phyloP scores from a whole-genome alignment of 2,113 vertebrate species.

The Carassius auratus region DNA sequence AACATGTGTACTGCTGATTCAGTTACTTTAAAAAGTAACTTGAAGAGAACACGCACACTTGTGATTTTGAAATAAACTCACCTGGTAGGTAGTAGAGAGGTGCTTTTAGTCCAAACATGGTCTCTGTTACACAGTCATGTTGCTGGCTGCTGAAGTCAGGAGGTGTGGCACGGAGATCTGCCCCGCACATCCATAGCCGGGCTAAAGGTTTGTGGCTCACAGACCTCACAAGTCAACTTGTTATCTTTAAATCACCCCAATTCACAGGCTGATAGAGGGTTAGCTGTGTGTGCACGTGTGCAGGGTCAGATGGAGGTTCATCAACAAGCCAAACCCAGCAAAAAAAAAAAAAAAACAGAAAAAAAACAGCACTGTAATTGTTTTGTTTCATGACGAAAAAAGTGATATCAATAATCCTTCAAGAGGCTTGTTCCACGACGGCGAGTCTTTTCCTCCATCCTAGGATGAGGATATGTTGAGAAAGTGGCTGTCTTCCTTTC shows the following conservation, averaged over 20 bases:
- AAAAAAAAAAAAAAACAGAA: not conserved
- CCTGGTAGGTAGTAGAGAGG: slow-evolving; percentile 98
- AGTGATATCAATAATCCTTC: slow-evolving; percentile 18
- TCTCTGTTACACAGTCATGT: slow-evolving; percentile 86
- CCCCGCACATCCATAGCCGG: slow-evolving; percentile 72
- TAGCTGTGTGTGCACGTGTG: slow-evolving; percentile 16
- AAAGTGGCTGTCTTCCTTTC: slow-evolving; percentile 59
- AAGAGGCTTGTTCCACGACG: slow-evolving; percentile 61
- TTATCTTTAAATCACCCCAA: slow-evolving; percentile 63
- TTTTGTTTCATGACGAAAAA: slow-evolving; percentile 35
- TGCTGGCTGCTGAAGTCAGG: slow-evolving; percentile 69
- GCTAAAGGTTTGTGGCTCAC: slow-evolving; percentile 69
- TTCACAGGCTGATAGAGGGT: not conserved
- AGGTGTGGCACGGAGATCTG: slow-evolving; percentile 64
- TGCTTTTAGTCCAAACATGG: slow-evolving; percentile 98
- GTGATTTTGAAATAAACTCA: slow-evolving; percentile 73
- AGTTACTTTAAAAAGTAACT: not conserved
- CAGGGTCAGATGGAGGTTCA: slow-evolving; percentile 9
- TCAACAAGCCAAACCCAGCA: not conserved
- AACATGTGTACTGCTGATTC: not conserved
- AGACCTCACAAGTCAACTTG: slow-evolving; percentile 74
- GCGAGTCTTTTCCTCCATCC: slow-evolving; percentile 75
- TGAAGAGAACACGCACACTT: not conserved
- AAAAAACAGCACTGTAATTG: not conserved
- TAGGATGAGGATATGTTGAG: slow-evolving; percentile 64